Base-by-base conservation (phyloP, 1,140 invertebrate species). In the Heliconius hewitsoni region DNA sequence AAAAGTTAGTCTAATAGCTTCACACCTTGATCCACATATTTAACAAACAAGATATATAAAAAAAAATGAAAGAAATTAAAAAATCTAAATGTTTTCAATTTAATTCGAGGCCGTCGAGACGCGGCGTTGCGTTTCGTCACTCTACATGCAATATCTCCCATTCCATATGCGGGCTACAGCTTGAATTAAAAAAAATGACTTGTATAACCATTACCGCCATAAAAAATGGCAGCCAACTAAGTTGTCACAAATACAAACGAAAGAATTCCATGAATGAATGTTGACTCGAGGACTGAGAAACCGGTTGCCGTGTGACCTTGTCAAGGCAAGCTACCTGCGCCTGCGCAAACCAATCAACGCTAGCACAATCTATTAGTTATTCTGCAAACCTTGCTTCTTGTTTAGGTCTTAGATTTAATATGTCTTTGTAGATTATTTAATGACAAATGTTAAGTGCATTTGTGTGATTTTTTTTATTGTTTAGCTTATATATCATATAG, bases 231-330 rank as follows among this genome's bases (percentile, higher is more conserved):
- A n/a, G 3, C 13, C 11, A 11, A 30, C 60, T 30, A 66, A 30
- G 60, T 39, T 76, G 60, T 76, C 74, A 76, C 37, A 66, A 76
- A 70, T 71, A 76, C 39, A 76, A 76, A 46, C 74, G 74, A 76
- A 74, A 77, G 80, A 81, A 81, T 81, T 72, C 76, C 37, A 77
- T 81, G 80, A 81, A 81, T 77, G 71, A 78, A 81, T 18, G 50
- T 39, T 52, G 73, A 79, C 70, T 76, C 52, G 70, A 46, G 74
- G 74, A 75, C 52, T 0, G 27, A 70, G 81, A 71, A 79, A 81
- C 80, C 74, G 83, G 84, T 81, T 78, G 34, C 74, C 37, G 66
- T 70, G 19, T 80, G 86, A 84, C 86, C 86, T 87, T 87, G 86
- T 84, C 84, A 87, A 87, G 86, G 86, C 83, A 76, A 83, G 74